These are phyloP conservation scores for Ranitomeya variabilis DNA, from an alignment of 2,113 vertebrate species.

Conservation along the genomic window DNA sequence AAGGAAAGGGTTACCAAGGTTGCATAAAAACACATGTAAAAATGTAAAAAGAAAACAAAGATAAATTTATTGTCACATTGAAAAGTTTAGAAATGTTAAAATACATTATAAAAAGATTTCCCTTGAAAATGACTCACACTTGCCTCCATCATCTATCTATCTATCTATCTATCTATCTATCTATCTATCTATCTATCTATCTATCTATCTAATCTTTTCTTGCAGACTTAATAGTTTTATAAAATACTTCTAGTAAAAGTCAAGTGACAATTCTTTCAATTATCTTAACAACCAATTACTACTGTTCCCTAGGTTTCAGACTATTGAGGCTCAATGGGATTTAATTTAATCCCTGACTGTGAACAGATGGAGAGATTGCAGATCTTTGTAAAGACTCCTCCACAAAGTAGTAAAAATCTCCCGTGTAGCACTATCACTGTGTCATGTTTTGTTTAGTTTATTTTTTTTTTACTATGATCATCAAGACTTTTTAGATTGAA, in stretches of 20 bases:
- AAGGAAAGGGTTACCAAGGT: not conserved
- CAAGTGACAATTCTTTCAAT: constrained; percentile 40
- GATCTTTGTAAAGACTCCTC: constrained; percentile 50
- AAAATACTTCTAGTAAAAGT: not conserved
- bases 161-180: too few species aligned
- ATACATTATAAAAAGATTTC: too few species aligned
- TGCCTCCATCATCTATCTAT: too few species aligned
- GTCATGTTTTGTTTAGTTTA: not conserved
- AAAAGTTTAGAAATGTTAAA: not conserved
- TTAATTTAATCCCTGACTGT: constrained; percentile 68
- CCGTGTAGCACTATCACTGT: not conserved
- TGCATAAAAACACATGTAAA: not conserved
- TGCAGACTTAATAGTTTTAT: not conserved
- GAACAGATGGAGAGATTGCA: constrained; percentile 67
- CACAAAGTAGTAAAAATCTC: constrained; percentile 39
- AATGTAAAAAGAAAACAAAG: not conserved
- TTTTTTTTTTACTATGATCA: not conserved
- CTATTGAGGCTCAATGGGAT: constrained; percentile 63
- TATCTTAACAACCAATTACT: constrained; percentile 65
- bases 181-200: not conserved
- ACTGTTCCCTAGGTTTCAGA: constrained; percentile 63
- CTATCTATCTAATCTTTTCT: too few species aligned
- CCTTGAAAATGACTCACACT: too few species aligned
- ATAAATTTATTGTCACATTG: not conserved
- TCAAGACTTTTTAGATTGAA: not conserved